Percentiles rank a stretch among this genome's conserved stretches.
Evolutionary conservation across 92 coral and sea anemone species (phyloP).

Genomic region (Parazoanthus darwini): DNA sequence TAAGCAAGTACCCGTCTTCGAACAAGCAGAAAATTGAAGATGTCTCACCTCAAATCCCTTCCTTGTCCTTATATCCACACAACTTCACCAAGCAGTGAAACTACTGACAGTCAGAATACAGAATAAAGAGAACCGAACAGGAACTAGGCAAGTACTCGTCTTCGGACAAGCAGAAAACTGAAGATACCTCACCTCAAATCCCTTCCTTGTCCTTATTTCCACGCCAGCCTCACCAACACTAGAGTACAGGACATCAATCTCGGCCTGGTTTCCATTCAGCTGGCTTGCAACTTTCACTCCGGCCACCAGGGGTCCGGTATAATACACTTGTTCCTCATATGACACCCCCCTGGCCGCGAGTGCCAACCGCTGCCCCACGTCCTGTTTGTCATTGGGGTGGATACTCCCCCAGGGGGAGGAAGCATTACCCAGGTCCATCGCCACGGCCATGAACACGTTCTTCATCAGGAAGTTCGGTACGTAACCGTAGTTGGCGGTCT

Average conservation of each 20-base stretch:
- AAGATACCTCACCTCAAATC: slow-evolving; percentile 79
- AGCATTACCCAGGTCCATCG: slow-evolving; percentile 94
- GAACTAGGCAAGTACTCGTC: no score
- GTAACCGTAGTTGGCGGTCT: slow-evolving; percentile 93
- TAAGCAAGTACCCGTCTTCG: no score
- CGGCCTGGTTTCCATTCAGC: slow-evolving; percentile 30
- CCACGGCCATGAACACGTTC: slow-evolving; percentile 95
- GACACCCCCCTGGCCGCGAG: slow-evolving; percentile 91
- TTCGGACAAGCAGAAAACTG: no score
- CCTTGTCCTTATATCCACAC: slow-evolving; percentile 68
- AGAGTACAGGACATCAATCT: slow-evolving; percentile 47
- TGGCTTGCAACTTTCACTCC: slow-evolving; percentile 41
- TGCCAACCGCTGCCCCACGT: slow-evolving; percentile 87
- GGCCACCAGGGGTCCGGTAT: slow-evolving; percentile 82
- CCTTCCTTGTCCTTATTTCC: slow-evolving; percentile 64
- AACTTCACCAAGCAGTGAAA: slow-evolving; percentile 46
- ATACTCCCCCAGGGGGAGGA: slow-evolving; percentile 86
- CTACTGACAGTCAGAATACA: no score
- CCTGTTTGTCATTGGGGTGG: slow-evolving; percentile 94
- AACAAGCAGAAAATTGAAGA: background rate
- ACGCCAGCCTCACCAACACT: slow-evolving; percentile 70
- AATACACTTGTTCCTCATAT: slow-evolving; percentile 83
- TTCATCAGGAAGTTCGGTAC: slow-evolving; percentile 82
- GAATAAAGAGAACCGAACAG: no score
- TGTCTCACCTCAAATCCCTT: slow-evolving; percentile 86